Evolutionary conservation across 1,140 invertebrate genomes (phyloP), one percentile per base, ranked within the genome.

Genomic region (Coelopa frigida): DNA sequence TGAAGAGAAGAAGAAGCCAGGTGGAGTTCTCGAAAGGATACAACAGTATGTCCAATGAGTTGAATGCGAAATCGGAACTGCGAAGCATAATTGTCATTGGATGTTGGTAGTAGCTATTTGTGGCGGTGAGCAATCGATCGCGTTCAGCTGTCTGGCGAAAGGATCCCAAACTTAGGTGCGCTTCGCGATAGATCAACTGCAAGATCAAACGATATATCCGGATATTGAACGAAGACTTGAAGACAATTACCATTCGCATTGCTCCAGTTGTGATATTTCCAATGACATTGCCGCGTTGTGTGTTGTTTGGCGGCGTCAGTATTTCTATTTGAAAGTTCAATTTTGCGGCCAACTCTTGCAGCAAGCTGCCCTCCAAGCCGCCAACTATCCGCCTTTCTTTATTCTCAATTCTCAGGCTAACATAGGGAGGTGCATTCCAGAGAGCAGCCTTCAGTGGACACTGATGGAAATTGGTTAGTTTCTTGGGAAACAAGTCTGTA

Each of bases 381-480:
- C 14, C 1, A 1, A 48, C 10, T 44, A 41, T 15, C 3, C 14
- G 18, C 14, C 27, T 14, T 14, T 1, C 12, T 2, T 22, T 35
- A 1, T n/a, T 12, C 12, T 10, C 6, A 18, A 23, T 21, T 36
- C 4, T 31, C 0, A 64, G 42, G 20, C 24, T 38, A 3, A 58
- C 12, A 11, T 53, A 65, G 1, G 61, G 61, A 3, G 61, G 54
- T 17, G 50, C 27, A 18, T 60, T 21, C 50, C 50, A 53, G 14
- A 60, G 27, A 11, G 49, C 57, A 1, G 50, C 53, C 14, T 53
- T 53, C 29, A 66, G 10, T 0, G 49, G 43, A 10, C 62, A 66
- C 1, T 58, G 56, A 20, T 48, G 53, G 2, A 66, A 55, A 27
- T 66, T 65, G 0, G n/a, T 12, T 20, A 66, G 32, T n/a, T 66